Evolutionary conservation across 2,797 vertebrate species (phyloP), one percentile per base, ranked within the genome.

Genomic region (Oreochromis grahami): DNA sequence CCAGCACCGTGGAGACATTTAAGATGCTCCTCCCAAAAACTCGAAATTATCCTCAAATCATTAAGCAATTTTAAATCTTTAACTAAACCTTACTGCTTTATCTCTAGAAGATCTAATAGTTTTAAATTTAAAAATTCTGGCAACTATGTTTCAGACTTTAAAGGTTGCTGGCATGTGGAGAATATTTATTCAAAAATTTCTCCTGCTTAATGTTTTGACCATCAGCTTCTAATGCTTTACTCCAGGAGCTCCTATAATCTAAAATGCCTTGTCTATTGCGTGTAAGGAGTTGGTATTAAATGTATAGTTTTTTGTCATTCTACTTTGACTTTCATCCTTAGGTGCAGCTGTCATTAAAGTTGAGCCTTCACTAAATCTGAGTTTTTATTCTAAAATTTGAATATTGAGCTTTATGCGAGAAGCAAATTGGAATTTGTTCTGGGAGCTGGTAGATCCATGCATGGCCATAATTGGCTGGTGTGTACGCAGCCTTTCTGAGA

Each of bases 171-270:
- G 29, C 56, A 60, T 60, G 56, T 34, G 29, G 56, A 32, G 19
- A 60, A 34, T 34, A 34, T 7, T 7, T 34, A 2, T 7, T 34
- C 34, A 34, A 7, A 2, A 34, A 8, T 60, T 60, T 60, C 11
- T 60, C 2, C 56, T 60, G 56, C 29, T 60, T 60, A 19, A 60
- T 34, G 29, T n/a, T 34, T 34, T 19, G 9, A 34, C 56, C 2
- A 34, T 60, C 5, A 4, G 17, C 17, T 60, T 34, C 53, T 1
- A 34, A 34, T 0, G 0, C 9, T 19, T 58, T 34, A 60, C 56
- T 60, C 56, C 15, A 34, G 29, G 56, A 68, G n/a, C 63, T 15
- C 36, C 19, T 38, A 21, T 9, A 41, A 21, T 21, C 5, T 65
- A 8, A 65, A 38, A 65, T 41, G 60, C 34, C 7, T 21, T 21